Evolutionary conservation across 1,140 invertebrate species (phyloP), one percentile per base, ranked within the genome.

Genomic region (Gonatopus flavifemur): DNA sequence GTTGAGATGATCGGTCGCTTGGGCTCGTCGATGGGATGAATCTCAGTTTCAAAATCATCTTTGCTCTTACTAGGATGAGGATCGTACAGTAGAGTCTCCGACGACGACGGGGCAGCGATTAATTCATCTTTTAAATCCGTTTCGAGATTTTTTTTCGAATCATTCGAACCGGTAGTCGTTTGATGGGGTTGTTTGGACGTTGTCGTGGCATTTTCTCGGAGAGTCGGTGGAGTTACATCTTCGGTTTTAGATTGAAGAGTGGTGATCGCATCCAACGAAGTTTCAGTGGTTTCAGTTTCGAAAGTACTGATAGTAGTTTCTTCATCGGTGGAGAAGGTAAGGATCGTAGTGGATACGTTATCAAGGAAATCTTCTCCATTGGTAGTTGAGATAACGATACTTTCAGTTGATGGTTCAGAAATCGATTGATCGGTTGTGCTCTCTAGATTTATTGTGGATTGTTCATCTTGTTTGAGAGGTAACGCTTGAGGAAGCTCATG

Each of bases 11-110:
- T 46, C 25, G n/a, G 46, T 46, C 21, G 24, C n/a, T 16, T 24
- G 30, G 4, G 8, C 31, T 66, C 57, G 8, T 44, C 54, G 3
- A 59, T 63, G 30, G 19, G 60, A 13, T 57, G 36, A 18, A 54
- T 52, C 24, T 59, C 40, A 30, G 37, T 30, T 59, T 47, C 13
- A 25, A 30, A 3, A n/a, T 59, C 41, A 30, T 40, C 37, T 33
- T 49, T 18, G 32, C 13, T 51, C 35, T 3, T n/a, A n/a, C n/a
- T 35, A 35, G 20, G 44, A 5, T 6, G 18, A 36, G 40, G 20
- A 15, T 52, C 33, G 13, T 49, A 51, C 16, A 32, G 13, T 13
- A 55, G 15, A 20, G 30, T 50, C 19, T 42, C 49, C 3, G 47
- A 50, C 6, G 52, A 43, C 3, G 40, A 37, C 1, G 46, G 49